phyloP scores from a whole-genome alignment of 2,113 vertebrate species.

The Propithecus coquereli region DNA sequence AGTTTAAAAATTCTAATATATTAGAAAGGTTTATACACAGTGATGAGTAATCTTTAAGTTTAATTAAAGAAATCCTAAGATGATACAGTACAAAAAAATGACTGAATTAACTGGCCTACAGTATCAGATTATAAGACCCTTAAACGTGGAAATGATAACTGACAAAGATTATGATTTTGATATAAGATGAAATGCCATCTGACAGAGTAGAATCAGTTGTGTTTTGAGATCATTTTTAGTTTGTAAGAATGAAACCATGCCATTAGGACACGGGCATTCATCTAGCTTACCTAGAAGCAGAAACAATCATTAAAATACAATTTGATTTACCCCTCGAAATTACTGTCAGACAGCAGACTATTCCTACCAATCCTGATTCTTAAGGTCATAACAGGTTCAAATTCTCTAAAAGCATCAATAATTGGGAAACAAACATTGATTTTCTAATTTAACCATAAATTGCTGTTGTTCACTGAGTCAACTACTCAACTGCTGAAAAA shows the following conservation, averaged over 20 bases:
- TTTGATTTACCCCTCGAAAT: background rate
- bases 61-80: conserved; percentile 3
- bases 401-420: background rate
- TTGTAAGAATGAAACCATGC: background rate
- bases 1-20: background rate
- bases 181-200: background rate
- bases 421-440: background rate
- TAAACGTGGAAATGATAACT: background rate
- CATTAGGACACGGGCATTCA: background rate
- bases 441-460: background rate
- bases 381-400: background rate
- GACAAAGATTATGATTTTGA: background rate
- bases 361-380: background rate
- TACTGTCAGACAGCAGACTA: background rate
- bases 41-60: background rate
- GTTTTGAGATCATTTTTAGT: background rate
- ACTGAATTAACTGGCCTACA: background rate
- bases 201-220: background rate
- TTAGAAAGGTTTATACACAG: background rate
- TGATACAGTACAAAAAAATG: background rate
- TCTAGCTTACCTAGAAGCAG: background rate
- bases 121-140: background rate
- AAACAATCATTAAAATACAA: background rate
- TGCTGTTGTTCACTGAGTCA: background rate
- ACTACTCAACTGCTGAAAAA: background rate